Percentiles rank a stretch among this genome's conserved stretches.
phyloP scores from a whole-genome alignment of 1,140 invertebrate species.

The Spodoptera litura region DNA sequence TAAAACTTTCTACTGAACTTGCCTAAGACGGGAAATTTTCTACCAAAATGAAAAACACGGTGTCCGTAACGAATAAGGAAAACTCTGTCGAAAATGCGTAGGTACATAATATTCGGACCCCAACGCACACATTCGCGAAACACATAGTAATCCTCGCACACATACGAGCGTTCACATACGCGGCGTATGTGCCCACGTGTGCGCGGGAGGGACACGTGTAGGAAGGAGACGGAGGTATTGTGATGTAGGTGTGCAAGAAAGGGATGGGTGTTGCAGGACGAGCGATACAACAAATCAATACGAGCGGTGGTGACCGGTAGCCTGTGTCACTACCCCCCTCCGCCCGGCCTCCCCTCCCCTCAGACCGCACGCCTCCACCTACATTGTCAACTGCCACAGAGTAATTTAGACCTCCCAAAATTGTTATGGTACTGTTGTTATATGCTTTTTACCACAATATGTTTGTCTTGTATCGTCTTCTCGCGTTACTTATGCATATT shows the following conservation, averaged over 20 bases:
- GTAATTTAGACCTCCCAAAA: slow-evolving; percentile 66
- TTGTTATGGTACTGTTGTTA: slow-evolving; percentile 49
- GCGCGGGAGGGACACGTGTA: slow-evolving; percentile 71
- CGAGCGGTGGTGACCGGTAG: slow-evolving; percentile 85
- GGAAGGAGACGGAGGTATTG: slow-evolving; percentile 58
- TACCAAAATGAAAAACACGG: slow-evolving; percentile 20
- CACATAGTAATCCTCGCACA: slow-evolving; percentile 65
- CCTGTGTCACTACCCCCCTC: slow-evolving; percentile 81
- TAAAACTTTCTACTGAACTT: slow-evolving; percentile 6
- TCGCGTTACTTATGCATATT: slow-evolving; percentile 36
- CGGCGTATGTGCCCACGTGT: slow-evolving; percentile 75
- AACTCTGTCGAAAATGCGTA: slow-evolving; percentile 77
- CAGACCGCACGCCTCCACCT: slow-evolving; percentile 81
- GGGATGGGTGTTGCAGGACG: slow-evolving; percentile 82
- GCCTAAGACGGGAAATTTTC: not conserved
- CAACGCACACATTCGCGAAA: slow-evolving; percentile 67
- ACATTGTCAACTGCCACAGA: slow-evolving; percentile 84
- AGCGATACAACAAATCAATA: slow-evolving; percentile 86
- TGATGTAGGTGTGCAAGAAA: slow-evolving; percentile 63
- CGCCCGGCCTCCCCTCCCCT: slow-evolving; percentile 53
- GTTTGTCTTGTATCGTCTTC: slow-evolving; percentile 42
- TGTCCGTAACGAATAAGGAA: slow-evolving; percentile 59
- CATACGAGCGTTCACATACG: slow-evolving; percentile 64
- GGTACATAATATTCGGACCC: slow-evolving; percentile 81
- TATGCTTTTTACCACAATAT: slow-evolving; percentile 51